These are phyloP conservation scores for Apotomis capreana DNA, from an alignment of 2,888 invertebrate species.

Conservation along the genomic window DNA sequence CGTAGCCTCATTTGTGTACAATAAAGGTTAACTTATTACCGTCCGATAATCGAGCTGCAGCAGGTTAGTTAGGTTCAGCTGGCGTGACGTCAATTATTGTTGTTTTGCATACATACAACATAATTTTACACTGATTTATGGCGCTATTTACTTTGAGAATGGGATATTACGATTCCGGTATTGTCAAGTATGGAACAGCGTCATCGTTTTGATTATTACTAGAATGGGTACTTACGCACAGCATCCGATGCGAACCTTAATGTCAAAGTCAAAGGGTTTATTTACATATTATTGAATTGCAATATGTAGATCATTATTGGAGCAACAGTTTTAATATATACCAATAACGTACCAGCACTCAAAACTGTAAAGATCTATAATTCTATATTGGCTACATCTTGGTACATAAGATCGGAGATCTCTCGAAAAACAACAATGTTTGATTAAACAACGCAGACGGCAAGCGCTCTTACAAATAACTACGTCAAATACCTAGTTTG, in stretches of 20 bases:
- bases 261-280: too few species aligned
- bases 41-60: constrained; percentile 46
- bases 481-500: too few species aligned
- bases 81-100: constrained; percentile 56
- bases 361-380: too few species aligned
- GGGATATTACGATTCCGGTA: constrained; percentile 22
- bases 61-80: constrained; percentile 48
- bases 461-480: too few species aligned
- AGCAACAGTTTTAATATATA: too few species aligned
- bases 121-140: constrained; percentile 33
- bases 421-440: too few species aligned
- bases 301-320: too few species aligned
- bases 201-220: background rate
- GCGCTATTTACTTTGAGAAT: constrained; percentile 26
- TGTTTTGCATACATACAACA: constrained; percentile 40
- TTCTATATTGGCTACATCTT: too few species aligned
- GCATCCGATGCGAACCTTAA: background rate
- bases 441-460: too few species aligned
- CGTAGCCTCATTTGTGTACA: constrained; percentile 56
- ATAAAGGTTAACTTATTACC: constrained; percentile 47
- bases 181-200: constrained; percentile 7
- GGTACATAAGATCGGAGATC: too few species aligned
- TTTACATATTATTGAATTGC: too few species aligned
- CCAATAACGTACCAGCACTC: too few species aligned
- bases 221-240: background rate